Percentiles rank a stretch among this genome's conserved stretches.
phyloP scores from a whole-genome alignment of 2,797 vertebrate species.

The Ptychobarbus kaznakovi region DNA sequence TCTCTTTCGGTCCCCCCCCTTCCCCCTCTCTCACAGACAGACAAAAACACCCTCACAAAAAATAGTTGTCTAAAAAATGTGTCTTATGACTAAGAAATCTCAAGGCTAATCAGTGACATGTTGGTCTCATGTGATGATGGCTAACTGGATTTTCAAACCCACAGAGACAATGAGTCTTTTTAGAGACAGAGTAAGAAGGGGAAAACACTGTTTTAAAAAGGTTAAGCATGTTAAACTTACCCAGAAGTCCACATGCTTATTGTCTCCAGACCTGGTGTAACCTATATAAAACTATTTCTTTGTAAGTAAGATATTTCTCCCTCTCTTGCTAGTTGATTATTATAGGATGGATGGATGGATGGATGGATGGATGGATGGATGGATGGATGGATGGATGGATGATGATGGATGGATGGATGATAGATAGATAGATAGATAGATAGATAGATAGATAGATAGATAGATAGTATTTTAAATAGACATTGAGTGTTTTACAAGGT shows the following conservation, averaged over 20 bases:
- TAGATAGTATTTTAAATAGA: background rate
- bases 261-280: conserved; percentile 45
- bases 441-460: background rate
- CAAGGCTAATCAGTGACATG: conserved; percentile 80
- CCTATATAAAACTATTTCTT: conserved; percentile 12
- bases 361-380: background rate
- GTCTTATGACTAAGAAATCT: conserved; percentile 81
- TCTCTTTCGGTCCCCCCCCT: background rate
- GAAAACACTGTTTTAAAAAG: conserved; percentile 65
- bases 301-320: background rate
- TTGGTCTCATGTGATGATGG: conserved; percentile 84
- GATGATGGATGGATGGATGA: background rate
- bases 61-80: conserved; percentile 67
- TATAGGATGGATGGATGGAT: background rate
- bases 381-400: background rate
- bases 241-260: conserved; percentile 40
- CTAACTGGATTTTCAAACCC: conserved; percentile 80
- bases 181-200: conserved; percentile 66
- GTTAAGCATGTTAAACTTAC: conserved; percentile 61
- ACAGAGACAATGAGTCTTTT: conserved; percentile 78
- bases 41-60: conserved; percentile 42
- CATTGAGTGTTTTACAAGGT: background rate
- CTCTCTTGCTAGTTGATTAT: background rate
- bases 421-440: background rate
- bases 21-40: background rate